phyloP scores from a whole-genome alignment of 2,113 vertebrate species.

The Hemiscyllium ocellatum region DNA sequence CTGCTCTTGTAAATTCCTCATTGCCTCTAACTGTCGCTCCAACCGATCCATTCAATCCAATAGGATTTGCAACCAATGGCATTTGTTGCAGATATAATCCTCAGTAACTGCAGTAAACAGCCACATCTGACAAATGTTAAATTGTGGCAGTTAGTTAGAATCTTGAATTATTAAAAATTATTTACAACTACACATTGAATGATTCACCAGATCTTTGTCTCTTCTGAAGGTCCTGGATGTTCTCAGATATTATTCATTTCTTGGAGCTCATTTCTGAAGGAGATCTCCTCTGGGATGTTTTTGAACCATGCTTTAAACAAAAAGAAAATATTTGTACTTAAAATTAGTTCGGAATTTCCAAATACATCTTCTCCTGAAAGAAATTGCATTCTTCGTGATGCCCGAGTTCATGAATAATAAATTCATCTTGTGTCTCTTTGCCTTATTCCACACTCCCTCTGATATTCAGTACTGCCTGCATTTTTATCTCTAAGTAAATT shows the following conservation, averaged over 20 bases:
- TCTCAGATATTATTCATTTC: background rate
- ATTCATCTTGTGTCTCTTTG: background rate
- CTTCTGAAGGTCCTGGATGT: background rate
- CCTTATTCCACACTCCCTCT: background rate
- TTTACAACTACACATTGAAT: background rate
- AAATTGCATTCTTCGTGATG: background rate
- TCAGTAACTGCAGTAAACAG: no score
- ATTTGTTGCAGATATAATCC: no score
- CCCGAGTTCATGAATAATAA: background rate
- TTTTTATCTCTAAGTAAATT: background rate
- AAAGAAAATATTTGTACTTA: background rate
- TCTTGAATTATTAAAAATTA: background rate
- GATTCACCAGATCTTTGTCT: background rate
- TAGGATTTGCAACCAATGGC: no score
- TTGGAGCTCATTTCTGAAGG: background rate
- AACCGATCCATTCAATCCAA: no score
- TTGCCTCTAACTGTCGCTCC: no score
- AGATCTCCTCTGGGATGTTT: background rate
- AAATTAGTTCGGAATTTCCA: background rate
- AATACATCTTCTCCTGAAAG: background rate
- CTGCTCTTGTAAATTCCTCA: no score
- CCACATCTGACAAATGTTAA: no score
- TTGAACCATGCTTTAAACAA: background rate
- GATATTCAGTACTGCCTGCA: background rate
- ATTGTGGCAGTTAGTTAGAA: background rate